Percentiles rank a stretch among this genome's conserved stretches.
Conservation (phyloP, 2,888 invertebrate species). For the Mythimna albipuncta region DNA sequence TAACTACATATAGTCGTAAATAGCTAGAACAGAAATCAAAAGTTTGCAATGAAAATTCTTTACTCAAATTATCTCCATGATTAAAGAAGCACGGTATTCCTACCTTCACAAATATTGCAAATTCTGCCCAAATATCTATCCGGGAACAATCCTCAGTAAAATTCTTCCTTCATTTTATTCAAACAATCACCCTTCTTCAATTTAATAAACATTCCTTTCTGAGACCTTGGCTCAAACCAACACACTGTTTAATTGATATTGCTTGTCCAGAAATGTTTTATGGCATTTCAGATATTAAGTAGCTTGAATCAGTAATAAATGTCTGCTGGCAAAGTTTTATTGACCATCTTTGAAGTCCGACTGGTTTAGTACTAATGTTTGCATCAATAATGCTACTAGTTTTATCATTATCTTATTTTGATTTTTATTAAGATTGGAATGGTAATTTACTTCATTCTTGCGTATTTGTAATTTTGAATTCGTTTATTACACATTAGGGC, state of each 20-base stretch:
- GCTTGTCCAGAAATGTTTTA: slow-evolving; percentile 58
- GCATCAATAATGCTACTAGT: slow-evolving; percentile 51
- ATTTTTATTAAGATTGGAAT: slow-evolving; percentile 21
- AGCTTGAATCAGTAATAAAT: slow-evolving; percentile 62
- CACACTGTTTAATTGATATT: slow-evolving; percentile 62
- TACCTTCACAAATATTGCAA: slow-evolving; percentile 30
- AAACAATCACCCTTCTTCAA: slow-evolving; percentile 33
- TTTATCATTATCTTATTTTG: slow-evolving; percentile 29
- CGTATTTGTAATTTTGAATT: slow-evolving; percentile 13
- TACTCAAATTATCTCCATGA: not conserved
- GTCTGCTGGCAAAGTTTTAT: slow-evolving; percentile 63
- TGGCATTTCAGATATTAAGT: slow-evolving; percentile 59
- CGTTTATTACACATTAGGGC: not conserved
- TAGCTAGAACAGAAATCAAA: slow-evolving; percentile 2
- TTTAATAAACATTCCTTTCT: slow-evolving; percentile 56
- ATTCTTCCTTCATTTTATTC: slow-evolving; percentile 30
- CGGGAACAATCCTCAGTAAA: slow-evolving; percentile 20
- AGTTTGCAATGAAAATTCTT: not conserved
- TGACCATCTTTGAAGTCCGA: slow-evolving; percentile 48
- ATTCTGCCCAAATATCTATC: slow-evolving; percentile 35
- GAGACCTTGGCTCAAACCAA: slow-evolving; percentile 46
- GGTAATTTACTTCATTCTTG: slow-evolving; percentile 14
- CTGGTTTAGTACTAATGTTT: slow-evolving; percentile 43
- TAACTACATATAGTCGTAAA: not conserved
- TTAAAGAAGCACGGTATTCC: slow-evolving; percentile 4